Percentiles rank a stretch among this genome's conserved stretches.
These are phyloP conservation scores for Zelostemma sp. DNA, from an alignment of 1,140 invertebrate genomes.

Conservation along the genomic window DNA sequence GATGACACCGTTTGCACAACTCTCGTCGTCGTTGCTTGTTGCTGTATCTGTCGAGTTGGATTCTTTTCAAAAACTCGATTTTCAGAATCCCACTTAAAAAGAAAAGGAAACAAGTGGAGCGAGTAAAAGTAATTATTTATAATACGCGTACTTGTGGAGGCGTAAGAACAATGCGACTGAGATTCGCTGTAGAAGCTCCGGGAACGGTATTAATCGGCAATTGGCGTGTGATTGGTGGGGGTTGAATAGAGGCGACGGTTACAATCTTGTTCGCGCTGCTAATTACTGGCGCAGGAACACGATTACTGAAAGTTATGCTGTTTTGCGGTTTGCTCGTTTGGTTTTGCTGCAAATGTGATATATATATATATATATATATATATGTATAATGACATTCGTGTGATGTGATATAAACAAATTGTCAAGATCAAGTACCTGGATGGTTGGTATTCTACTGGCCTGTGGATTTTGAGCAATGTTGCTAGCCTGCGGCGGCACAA, in stretches of 20 bases:
- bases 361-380: slow-evolving; percentile 18
- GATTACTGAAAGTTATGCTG: slow-evolving; percentile 56
- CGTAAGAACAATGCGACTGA: slow-evolving; percentile 65
- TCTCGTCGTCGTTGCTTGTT: slow-evolving; percentile 44
- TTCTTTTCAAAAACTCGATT: too few species aligned
- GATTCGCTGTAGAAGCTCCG: slow-evolving; percentile 53
- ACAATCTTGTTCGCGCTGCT: slow-evolving; percentile 61
- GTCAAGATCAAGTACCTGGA: slow-evolving; percentile 61
- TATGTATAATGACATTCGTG: slow-evolving; percentile 2
- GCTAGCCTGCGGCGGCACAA: slow-evolving; percentile 52
- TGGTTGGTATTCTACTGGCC: slow-evolving; percentile 57
- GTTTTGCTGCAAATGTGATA: slow-evolving; percentile 55
- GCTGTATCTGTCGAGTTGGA: slow-evolving; percentile 51
- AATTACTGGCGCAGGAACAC: slow-evolving; percentile 62
- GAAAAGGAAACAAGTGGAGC: not conserved
- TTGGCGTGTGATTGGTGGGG: slow-evolving; percentile 52
- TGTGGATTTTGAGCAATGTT: slow-evolving; percentile 54
- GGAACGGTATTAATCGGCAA: slow-evolving; percentile 63
- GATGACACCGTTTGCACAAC: slow-evolving; percentile 66
- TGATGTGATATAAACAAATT: too few species aligned
- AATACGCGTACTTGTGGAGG: slow-evolving; percentile 54
- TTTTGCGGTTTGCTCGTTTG: slow-evolving; percentile 57
- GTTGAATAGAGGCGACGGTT: slow-evolving; percentile 60
- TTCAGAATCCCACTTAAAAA: too few species aligned
- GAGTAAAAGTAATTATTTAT: not conserved